Evolutionary conservation across 2,888 invertebrate genomes (phyloP), one percentile per base, ranked within the genome.

Genomic region (Amphipoea lucens): DNA sequence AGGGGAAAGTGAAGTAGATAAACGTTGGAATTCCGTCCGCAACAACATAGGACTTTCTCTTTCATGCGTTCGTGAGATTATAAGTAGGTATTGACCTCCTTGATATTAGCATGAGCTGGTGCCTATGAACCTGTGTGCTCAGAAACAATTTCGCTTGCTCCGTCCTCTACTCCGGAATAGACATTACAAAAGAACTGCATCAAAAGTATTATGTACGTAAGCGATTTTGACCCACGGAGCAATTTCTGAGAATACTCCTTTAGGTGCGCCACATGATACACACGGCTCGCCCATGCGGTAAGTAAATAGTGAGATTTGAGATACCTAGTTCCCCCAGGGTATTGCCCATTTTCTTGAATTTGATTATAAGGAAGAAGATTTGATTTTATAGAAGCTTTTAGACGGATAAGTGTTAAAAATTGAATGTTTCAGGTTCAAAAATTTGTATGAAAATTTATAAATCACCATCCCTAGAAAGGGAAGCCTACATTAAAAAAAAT

Each of bases 1-100:
- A 86, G 67, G 90, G 89, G 93, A 94, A 94, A 94, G 93, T 93
- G 86, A 90, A 90, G 90, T 89, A 89, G 88, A 89, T 89, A 88
- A 90, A 91, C 83, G 88, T 91, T 89, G 88, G 92, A 92, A 92
- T 91, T 91, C 89, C 83, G 89, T 90, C 89, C 89, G 89, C 81
- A 86, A 87, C 83, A 87, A 74, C 80, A 75, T 77, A 85, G 84
- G 85, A 93, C 93, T 94, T 94, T 94, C 93, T 90, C 92, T 93
- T 92, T 92, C 90, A 90, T 88, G 87, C 87, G 88, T 88, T 86
- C 86, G 86, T 79, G 86, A 89, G 86, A 90, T 90, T 88, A 90
- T 78, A 75, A 90, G 87, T 57, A 29, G 5, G 20, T 90, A 84
- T 88, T 90, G 90, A 91, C 90, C 90, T 88, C 87, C 17, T 67